Base-by-base conservation (phyloP, 2,888 invertebrate species). In the Parascotia fuliginaria region DNA sequence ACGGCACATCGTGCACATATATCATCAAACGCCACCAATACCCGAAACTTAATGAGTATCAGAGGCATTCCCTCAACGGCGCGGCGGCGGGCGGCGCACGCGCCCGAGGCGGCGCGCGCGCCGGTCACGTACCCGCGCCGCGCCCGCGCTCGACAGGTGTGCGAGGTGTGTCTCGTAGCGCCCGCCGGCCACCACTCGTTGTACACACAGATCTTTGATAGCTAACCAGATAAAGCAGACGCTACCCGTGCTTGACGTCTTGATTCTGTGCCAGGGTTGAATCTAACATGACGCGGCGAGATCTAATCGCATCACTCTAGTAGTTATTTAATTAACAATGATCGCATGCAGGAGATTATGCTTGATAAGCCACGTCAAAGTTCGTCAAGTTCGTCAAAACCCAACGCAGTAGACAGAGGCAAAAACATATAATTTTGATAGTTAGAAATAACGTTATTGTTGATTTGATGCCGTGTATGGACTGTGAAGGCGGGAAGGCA, bases 11-110 rank as follows among this genome's bases (percentile, higher is more conserved):
- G 82, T 77, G 73, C 70, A 73, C 81, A 85, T 88, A 83, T 81
- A 87, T 87, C 85, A 87, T 85, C 78, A 71, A 75, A 74, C 77
- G 77, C 78, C 77, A 79, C 77, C 82, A 76, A 83, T 78, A 77
- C 78, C 83, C 83, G 75, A 88, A 87, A 88, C 78, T 87, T 89
- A 89, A 90, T 89, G 89, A 87, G 81, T 81, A 78, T 83, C 76
- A 81, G 84, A 86, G 87, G 87, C 86, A 81, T 86, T 83, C 82
- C 81, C 82, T 84, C 79, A 77, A 75, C 77, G 77, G 80, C 74
- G 65, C 79, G 77, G 76, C 77, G 77, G 80, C 74, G 65, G 50
- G 52, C 61, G 53, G 72, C 68, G 74, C 73, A 66, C 65, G 77
- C 79, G 77, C 68, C 68, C 56, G 71, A 66, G 70, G 71, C 76